These are phyloP conservation scores for Pseudochirops cupreus DNA, from an alignment of 2,797 vertebrate species.

Conservation along the genomic window DNA sequence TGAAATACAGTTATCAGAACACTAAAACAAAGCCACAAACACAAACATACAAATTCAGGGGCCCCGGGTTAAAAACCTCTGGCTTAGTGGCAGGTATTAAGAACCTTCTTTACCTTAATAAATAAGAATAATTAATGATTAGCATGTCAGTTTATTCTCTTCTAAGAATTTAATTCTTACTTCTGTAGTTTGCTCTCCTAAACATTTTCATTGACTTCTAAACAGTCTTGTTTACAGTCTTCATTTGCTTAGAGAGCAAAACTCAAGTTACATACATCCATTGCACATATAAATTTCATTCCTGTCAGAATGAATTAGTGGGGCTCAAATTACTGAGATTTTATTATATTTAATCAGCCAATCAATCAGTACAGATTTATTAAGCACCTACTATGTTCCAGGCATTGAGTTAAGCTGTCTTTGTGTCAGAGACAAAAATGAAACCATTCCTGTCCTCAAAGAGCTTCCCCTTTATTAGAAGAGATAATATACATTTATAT, in stretches of 20 bases:
- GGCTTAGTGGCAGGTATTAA: background rate
- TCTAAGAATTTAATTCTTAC: background rate
- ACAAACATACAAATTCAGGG: background rate
- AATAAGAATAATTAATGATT: background rate
- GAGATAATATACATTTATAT: background rate
- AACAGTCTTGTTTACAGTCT: background rate
- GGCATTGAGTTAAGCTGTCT: background rate
- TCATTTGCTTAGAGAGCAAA: background rate
- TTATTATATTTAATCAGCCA: background rate
- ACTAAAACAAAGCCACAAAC: background rate
- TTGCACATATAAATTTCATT: background rate
- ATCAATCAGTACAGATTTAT: background rate
- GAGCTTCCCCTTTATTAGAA: background rate
- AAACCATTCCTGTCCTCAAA: background rate
- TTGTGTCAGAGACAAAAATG: background rate
- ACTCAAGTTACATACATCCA: background rate
- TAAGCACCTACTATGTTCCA: background rate
- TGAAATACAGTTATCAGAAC: background rate
- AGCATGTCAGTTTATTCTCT: background rate
- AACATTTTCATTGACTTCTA: background rate
- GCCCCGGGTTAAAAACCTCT: background rate
- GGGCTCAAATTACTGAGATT: background rate
- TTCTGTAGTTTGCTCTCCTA: background rate
- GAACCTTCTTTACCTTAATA: background rate
- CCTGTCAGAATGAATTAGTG: background rate